Percentiles rank a stretch among this genome's conserved stretches.
Conservation (phyloP, 2,888 invertebrate species). For the Holacanthella duospinosa region DNA sequence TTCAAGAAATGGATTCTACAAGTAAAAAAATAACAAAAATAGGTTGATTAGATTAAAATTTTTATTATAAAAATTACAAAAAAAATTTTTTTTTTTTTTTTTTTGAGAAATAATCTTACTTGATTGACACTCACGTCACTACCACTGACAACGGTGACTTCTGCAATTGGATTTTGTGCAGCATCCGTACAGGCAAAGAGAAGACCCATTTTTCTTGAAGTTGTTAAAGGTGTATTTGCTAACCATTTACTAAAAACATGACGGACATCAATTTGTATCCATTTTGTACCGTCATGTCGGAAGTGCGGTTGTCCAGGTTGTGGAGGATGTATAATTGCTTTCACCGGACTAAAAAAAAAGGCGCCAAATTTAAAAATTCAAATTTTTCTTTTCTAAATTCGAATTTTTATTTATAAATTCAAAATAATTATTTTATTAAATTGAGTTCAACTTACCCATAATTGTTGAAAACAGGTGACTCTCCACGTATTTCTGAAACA, state of each 20-base stretch:
- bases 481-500: conserved; percentile 26
- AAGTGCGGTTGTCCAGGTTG: conserved; percentile 8
- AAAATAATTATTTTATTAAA: not conserved
- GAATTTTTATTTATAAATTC: not conserved
- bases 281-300: conserved; percentile 24
- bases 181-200: conserved; percentile 32
- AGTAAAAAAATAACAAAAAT: conserved; percentile 32
- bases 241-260: conserved; percentile 32
- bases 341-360: not conserved
- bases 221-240: conserved; percentile 15
- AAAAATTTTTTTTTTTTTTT: not conserved
- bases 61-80: not conserved
- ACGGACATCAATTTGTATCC: conserved; percentile 35
- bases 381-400: not conserved
- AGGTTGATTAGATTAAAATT: conserved; percentile 6
- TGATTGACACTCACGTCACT: conserved; percentile 30
- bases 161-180: conserved; percentile 23
- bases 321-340: not conserved
- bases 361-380: not conserved
- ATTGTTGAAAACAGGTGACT: conserved; percentile 27
- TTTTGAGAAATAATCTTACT: conserved; percentile 24
- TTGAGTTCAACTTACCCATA: conserved; percentile 27
- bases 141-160: conserved; percentile 30
- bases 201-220: conserved; percentile 34
- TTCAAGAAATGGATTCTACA: conserved; percentile 53